Evolutionary conservation across 2,797 vertebrate genomes (phyloP), one percentile per base, ranked within the genome.

Genomic region (Pangasius macronema): DNA sequence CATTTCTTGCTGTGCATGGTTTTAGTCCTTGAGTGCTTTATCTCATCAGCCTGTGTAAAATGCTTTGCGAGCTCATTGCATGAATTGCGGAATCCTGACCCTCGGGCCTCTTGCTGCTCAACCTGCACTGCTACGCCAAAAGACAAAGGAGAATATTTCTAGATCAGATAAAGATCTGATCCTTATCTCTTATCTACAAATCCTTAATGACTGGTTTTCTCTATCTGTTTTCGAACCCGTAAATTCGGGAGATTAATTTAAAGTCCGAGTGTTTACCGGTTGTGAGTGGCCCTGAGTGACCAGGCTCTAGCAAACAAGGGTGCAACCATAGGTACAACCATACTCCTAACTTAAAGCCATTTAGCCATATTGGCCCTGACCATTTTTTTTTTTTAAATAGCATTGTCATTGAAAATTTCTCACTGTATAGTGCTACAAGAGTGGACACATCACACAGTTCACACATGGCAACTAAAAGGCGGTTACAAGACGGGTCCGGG

Each of bases 91-190:
- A 89, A 90, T 90, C 75, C 39, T 83, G 82, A 87, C 91, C 87
- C 88, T 88, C 27, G 57, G 87, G 87, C 87, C 46, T 85, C 92
- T 91, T 46, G 53, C 91, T 67, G 85, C 92, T 91, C 59, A 88
- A 72, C 92, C 89, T 91, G 89, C 87, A 88, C 85, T 90, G 89
- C 89, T 92, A 91, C 81, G 33, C 63, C 53, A 83, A 8, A 89
- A 93, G 92, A 93, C 90, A 92, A 92, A 91, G 82, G 30, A 22
- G 42, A 63, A 87, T 91, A 91, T 93, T 91, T 89, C 90, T 67
- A 81, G 85, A 89, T 83, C 87, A 90, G 92, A 94, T 91, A 92
- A 88, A 83, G 57, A 67, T 81, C 76, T 65, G 61, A 59, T 79
- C 83, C 57, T 85, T 36, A 68, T 82, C 36, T 87, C 70, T 91